phyloP scores from a whole-genome alignment of 92 coral and sea anemone genomes.

The Montipora capitata region DNA sequence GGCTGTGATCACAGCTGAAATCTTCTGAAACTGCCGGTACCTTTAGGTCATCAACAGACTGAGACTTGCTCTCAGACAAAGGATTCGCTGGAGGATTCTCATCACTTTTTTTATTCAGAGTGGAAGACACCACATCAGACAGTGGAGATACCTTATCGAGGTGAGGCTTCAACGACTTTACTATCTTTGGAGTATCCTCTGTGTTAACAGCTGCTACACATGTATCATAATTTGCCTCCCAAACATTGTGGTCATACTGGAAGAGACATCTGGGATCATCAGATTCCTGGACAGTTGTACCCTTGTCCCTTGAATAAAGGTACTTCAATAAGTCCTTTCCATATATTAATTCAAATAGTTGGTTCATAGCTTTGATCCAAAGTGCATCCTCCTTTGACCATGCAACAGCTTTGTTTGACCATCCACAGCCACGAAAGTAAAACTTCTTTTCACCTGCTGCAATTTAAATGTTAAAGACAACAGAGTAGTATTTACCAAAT shows the following conservation, averaged over 20 bases:
- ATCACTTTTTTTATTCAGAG: too few species aligned
- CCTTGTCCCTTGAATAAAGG: constrained; percentile 37
- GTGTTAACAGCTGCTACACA: neutral
- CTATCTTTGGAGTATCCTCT: neutral
- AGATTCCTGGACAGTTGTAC: constrained; percentile 32
- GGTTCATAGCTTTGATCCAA: constrained; percentile 47
- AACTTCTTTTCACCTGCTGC: constrained; percentile 46
- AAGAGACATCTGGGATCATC: constrained; percentile 42
- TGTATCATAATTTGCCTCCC: constrained; percentile 55
- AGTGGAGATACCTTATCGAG: neutral
- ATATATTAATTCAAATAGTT: constrained; percentile 38
- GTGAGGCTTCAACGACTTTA: neutral
- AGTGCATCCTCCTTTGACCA: constrained; percentile 42
- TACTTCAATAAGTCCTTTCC: constrained; percentile 52
- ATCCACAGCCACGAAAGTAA: constrained; percentile 75
- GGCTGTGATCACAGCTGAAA: too few species aligned
- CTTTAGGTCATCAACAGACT: too few species aligned
- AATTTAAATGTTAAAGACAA: neutral
- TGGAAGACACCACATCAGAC: too few species aligned
- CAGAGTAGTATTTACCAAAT: neutral
- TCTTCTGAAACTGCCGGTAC: too few species aligned
- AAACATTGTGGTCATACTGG: constrained; percentile 53
- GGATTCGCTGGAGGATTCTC: too few species aligned
- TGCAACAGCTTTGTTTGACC: constrained; percentile 44
- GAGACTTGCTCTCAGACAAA: too few species aligned